phyloP scores from a whole-genome alignment of 2,888 invertebrate genomes.

The Heliconius cydno region DNA sequence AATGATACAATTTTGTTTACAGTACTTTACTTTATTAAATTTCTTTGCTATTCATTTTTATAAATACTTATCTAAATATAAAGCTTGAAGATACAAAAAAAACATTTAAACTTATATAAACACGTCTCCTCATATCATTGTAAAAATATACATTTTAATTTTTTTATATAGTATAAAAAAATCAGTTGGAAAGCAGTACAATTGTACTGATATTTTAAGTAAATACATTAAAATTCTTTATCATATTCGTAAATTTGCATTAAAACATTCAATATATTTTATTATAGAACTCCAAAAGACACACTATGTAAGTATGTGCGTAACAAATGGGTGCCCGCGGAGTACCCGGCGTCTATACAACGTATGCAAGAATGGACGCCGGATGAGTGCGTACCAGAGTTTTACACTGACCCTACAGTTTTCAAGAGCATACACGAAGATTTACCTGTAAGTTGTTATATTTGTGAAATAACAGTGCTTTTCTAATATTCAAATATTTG shows the following conservation, averaged over 20 bases:
- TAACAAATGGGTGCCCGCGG: conserved; percentile 96
- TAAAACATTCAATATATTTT: background rate
- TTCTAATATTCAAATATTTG: background rate
- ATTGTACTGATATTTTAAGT: no score
- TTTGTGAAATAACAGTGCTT: background rate
- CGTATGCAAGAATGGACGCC: conserved; percentile 98
- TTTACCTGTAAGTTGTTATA: conserved; percentile 82
- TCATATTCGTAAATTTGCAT: background rate
- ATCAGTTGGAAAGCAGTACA: no score
- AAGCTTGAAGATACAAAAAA: no score
- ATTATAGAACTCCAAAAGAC: conserved; percentile 87
- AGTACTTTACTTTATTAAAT: no score
- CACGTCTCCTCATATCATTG: no score
- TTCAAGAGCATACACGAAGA: conserved; percentile 98
- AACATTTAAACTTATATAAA: no score
- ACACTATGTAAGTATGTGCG: conserved; percentile 95
- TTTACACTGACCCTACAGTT: conserved; percentile 95
- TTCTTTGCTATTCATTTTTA: no score
- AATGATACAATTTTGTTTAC: no score
- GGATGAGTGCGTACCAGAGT: conserved; percentile 99
- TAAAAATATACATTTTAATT: no score
- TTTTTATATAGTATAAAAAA: no score
- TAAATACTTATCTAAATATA: no score
- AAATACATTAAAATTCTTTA: no score
- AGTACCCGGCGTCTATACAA: conserved; percentile 94